Evolutionary conservation across 2,888 invertebrate species (phyloP), one percentile per base, ranked within the genome.

Genomic region (Bembecia ichneumoniformis): DNA sequence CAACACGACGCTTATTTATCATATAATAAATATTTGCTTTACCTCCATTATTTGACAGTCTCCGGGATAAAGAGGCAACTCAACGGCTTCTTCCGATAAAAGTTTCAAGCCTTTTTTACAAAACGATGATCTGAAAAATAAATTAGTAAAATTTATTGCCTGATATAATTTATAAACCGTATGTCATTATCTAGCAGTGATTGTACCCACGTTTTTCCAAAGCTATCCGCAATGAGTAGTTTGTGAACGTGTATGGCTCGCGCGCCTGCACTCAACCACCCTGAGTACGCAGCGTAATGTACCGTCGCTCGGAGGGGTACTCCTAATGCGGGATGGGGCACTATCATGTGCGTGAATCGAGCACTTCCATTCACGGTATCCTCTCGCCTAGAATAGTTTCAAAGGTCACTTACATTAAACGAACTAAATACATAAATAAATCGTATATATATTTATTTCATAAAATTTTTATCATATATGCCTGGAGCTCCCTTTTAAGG

Each of bases 221-320:
- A 95, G 71, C 95, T 95, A 70, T 96, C 96, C 45, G 93, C 92
- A 14, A 97, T 88, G 49, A 93, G 91, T 16, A 96, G 89, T 74
- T 95, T 95, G 77, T 96, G 94, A 53, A 97, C 89, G 60, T 90
- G 91, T 90, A 96, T 93, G 51, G 91, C 89, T 36, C 92, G 91
- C 50, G 95, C 87, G 1, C 96, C 96, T 15, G 94, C 94, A 34
- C 94, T 94, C 51, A 96, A 89, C 97, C 97, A 97, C 11, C 96
- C 96, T 57, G 93, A 93, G 82, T 96, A 96, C 0, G 95, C 95
- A 5, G 93, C 94, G 78, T 97, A 97, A 59, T 93, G 90, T 15
- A 97, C 88, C 66, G 94, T 91, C 1, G 93, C 90, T 28, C 91
- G 90, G 48, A 90, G 87, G 13, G 94, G 92, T 58, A 93, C 93